A percentile compares a stretch with the other conserved stretches of the same genome.
These are phyloP conservation scores for Echinarachnius parma DNA, from an alignment of 53 echinoderm and acorn worm species.

Conservation along the genomic window DNA sequence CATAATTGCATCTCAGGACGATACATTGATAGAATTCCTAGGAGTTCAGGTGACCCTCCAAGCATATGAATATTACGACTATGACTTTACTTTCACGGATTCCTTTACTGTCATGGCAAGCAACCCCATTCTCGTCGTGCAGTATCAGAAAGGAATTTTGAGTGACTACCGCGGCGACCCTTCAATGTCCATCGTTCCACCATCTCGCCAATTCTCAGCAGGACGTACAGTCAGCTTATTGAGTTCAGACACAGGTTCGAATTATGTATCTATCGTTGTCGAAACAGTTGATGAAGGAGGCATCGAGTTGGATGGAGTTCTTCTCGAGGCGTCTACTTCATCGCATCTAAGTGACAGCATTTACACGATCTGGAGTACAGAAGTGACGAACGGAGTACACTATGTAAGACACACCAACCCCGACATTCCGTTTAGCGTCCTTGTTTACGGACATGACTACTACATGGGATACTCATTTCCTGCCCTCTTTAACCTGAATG, in stretches of 20 bases:
- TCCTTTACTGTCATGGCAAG: constrained; percentile 38
- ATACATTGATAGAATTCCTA: constrained; percentile 43
- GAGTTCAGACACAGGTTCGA: constrained; percentile 17
- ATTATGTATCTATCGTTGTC: constrained; percentile 47
- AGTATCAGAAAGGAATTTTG: constrained; percentile 64
- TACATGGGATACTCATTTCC: neutral
- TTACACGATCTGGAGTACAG: constrained; percentile 52
- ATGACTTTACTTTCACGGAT: constrained; percentile 23
- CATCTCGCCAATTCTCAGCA: constrained; percentile 53
- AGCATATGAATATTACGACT: constrained; percentile 50
- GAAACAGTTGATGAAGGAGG: constrained; percentile 25
- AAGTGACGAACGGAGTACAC: constrained; percentile 25
- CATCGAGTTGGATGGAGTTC: neutral
- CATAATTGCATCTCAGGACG: constrained; percentile 53
- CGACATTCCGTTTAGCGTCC: constrained; percentile 13
- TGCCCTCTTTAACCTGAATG: too few species aligned
- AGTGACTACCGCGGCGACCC: constrained; percentile 64
- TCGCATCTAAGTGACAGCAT: neutral
- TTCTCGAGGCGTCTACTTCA: neutral
- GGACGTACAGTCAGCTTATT: constrained; percentile 68
- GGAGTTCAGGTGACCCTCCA: constrained; percentile 47
- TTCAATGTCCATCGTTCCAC: constrained; percentile 60
- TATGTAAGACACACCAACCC: constrained; percentile 1
- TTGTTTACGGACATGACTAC: constrained; percentile 15
- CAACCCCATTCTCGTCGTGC: constrained; percentile 57